phyloP scores from a whole-genome alignment of 2,797 vertebrate species.

The Vespertilio murinus region DNA sequence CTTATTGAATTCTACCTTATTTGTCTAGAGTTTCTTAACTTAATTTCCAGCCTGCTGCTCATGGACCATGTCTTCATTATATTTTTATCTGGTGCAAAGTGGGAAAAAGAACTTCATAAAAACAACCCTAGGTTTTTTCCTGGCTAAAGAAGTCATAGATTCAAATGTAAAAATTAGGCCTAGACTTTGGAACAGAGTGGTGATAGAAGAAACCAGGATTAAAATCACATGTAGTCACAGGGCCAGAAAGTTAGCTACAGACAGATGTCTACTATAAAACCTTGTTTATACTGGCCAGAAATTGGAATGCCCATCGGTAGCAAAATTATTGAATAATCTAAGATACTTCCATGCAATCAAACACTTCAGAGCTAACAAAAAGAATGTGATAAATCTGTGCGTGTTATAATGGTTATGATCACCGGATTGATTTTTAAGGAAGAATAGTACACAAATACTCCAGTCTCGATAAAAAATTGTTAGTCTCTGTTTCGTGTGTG shows the following conservation, averaged over 20 bases:
- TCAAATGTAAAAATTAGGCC: neutral
- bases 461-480: neutral
- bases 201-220: neutral
- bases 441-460: neutral
- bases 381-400: neutral
- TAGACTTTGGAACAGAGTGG: neutral
- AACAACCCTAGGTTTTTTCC: neutral
- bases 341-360: neutral
- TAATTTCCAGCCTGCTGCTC: conserved; percentile 5
- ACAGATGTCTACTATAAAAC: neutral
- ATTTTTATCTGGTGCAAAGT: neutral
- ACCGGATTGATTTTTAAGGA: neutral
- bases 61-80: neutral
- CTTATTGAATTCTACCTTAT: neutral
- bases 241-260: too few species aligned
- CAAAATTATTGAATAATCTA: neutral
- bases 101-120: neutral
- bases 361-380: neutral
- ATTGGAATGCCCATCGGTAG: neutral
- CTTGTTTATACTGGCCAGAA: neutral
- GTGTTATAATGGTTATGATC: neutral
- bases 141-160: neutral
- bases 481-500: neutral
- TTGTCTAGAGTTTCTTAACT: conserved; percentile 15
- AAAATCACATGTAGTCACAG: neutral